Evolutionary conservation across 2,797 vertebrate genomes (phyloP), one percentile per base, ranked within the genome.

Genomic region (Amazonetta brasiliensis): DNA sequence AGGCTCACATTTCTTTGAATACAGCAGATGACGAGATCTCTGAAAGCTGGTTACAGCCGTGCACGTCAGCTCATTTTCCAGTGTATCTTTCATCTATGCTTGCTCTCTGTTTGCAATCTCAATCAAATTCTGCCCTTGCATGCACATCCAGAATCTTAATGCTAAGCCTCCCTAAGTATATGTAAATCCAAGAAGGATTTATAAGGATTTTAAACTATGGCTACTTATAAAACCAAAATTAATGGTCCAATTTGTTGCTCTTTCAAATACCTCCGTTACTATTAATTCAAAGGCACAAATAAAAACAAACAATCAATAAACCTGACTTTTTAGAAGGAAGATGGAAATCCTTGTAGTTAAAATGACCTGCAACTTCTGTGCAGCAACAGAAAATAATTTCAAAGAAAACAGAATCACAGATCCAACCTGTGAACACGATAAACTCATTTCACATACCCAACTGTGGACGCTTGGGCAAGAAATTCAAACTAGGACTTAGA

Each of bases 331-430:
- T 43, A 41, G 78, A 8, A 56, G 37, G 37, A 92, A 50, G 39
- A 87, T 11, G 1, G 1, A 90, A 84, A 81, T 31, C 3, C 14
- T 54, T 64, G 16, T 12, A 31, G 11, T 35, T 11, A 83, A 89
- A 87, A 79, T 74, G 80, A 68, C 33, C 30, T 54, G 7, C 20
- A 78, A 9, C 5, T 76, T 91, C 46, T 63, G 9, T n/a, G 26
- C 35, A 92, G 28, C 48, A 89, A 30, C 6, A 88, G 48, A 66
- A 73, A 92, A 71, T 33, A 41, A 31, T 66, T 76, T 41, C 39
- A 84, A 7, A 73, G n/a, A 79, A 76, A 80, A 64, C 14, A 68
- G 56, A 71, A 50, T 44, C 25, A 63, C 9, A 71, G 31, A 60
- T 13, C 33, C 26, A 77, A 6, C 2, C 66, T 55, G 48, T 8